Conservation (phyloP, 2,797 vertebrate species). For the Cynopterus sphinx region DNA sequence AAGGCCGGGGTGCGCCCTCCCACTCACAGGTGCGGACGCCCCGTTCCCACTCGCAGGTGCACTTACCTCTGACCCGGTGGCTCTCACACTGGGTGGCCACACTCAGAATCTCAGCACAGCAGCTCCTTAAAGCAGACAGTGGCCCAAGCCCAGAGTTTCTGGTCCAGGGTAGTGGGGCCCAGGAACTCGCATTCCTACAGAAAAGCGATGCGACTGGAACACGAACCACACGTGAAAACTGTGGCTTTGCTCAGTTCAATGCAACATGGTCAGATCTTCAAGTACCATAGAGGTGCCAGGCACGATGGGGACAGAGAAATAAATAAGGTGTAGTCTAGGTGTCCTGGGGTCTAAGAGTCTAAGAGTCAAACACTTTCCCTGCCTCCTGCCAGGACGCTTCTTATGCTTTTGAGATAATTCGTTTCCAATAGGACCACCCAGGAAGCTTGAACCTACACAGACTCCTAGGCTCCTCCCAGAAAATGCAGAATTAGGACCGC, state of each 20-base stretch:
- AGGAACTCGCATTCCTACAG: background rate
- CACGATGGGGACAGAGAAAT: background rate
- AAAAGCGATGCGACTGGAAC: background rate
- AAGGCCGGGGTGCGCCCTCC: background rate
- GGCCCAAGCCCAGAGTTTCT: background rate
- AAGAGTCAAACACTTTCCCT: background rate
- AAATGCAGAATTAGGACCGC: background rate
- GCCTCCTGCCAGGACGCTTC: background rate
- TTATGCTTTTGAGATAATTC: background rate
- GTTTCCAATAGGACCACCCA: background rate
- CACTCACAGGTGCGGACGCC: accelerated
- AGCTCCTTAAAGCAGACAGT: background rate
- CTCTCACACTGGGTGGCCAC: background rate
- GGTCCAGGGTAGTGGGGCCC: background rate
- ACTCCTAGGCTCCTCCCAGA: background rate
- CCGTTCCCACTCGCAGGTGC: no score
- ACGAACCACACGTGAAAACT: background rate
- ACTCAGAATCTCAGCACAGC: no score
- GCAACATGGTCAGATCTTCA: background rate
- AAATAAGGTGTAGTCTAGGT: no score
- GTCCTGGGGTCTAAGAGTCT: background rate
- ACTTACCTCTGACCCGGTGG: accelerated
- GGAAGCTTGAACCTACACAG: background rate
- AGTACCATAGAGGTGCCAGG: background rate
- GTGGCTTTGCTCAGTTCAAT: background rate